Evolutionary conservation across 2,888 invertebrate species (phyloP).

Genomic region (Trissoscelio sp.): DNA sequence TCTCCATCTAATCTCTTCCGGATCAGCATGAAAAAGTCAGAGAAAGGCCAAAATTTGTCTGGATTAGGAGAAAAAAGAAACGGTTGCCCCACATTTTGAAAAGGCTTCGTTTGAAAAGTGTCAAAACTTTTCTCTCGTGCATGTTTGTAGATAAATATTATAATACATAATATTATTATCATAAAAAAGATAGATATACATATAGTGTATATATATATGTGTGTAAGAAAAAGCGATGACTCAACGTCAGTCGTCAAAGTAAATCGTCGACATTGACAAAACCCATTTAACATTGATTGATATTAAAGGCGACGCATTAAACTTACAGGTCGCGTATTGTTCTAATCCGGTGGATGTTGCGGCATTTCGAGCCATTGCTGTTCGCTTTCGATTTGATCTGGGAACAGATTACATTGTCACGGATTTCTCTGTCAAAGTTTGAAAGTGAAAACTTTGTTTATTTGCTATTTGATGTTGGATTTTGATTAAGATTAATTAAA

Average conservation of each 20-base stretch:
- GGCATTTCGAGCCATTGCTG: background rate
- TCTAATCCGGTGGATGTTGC: constrained; percentile 9
- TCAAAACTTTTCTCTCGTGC: background rate
- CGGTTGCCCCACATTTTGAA: background rate
- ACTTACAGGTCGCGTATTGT: constrained; percentile 17
- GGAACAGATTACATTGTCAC: constrained; percentile 13
- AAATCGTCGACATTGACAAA: background rate
- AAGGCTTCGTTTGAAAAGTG: background rate
- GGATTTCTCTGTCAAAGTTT: constrained; percentile 19
- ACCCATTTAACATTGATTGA: constrained; percentile 11
- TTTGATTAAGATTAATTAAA: no score
- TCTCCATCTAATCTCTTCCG: background rate
- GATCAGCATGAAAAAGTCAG: background rate
- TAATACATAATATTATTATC: no score
- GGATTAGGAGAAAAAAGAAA: background rate
- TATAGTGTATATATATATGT: no score
- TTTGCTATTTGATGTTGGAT: no score
- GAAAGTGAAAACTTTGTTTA: constrained; percentile 5
- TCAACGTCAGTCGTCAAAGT: background rate
- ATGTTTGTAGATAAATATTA: no score
- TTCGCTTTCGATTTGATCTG: constrained; percentile 7
- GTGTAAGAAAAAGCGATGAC: no score
- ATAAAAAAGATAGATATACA: background rate
- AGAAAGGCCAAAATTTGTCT: background rate
- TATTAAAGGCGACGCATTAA: constrained; percentile 16